These are phyloP conservation scores for Pandion haliaetus DNA, from an alignment of 2,113 vertebrate species.

Conservation along the genomic window DNA sequence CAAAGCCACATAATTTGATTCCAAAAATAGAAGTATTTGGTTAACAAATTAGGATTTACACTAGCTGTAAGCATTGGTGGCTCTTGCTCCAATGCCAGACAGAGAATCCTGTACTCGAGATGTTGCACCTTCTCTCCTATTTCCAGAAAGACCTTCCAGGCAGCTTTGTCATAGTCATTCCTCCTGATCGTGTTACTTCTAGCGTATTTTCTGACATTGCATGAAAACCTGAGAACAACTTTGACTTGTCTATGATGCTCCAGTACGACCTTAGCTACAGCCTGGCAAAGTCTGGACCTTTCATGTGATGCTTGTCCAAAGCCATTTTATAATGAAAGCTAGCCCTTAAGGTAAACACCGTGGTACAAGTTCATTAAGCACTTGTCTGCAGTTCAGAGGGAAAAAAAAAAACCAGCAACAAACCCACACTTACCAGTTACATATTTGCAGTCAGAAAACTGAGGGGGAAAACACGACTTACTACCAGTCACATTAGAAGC, in stretches of 20 bases:
- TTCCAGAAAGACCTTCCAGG: not conserved
- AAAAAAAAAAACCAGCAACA: not conserved
- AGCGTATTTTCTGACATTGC: not conserved
- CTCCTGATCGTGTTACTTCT: rapidly evolving
- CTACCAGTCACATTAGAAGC: not conserved
- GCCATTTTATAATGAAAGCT: not conserved
- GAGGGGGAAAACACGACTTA: slow-evolving; percentile 19
- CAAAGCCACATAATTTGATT: not conserved
- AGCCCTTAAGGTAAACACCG: not conserved
- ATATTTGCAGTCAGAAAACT: slow-evolving; percentile 12
- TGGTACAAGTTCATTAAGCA: slow-evolving; percentile 5
- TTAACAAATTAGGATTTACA: not conserved
- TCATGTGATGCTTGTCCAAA: not conserved
- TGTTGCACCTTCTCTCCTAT: not conserved
- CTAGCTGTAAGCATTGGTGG: not conserved
- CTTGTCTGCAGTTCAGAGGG: slow-evolving; percentile 29
- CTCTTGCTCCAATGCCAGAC: not conserved
- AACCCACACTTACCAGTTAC: not conserved
- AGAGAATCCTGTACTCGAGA: not conserved
- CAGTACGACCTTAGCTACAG: not conserved
- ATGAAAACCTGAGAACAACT: not conserved
- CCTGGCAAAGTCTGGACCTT: not conserved
- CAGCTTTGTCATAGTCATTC: not conserved
- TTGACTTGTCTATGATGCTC: not conserved
- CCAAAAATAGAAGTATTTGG: too few relatives aligned